Evolutionary conservation across 2,113 vertebrate species (phyloP).

Genomic region (Eira barbara): DNA sequence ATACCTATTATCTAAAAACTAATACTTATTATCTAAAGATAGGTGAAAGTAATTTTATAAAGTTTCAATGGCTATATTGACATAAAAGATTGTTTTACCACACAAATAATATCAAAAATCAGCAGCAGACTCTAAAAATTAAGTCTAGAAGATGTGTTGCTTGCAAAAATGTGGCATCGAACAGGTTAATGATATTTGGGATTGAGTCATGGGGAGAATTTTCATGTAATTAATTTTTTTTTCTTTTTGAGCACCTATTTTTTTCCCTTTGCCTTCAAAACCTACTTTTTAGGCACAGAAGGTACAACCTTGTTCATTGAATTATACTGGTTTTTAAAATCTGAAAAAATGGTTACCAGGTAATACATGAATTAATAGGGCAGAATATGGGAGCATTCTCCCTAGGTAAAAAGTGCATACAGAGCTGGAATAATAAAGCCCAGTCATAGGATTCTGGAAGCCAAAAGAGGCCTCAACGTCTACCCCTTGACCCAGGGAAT

Average conservation of each 20-base stretch:
- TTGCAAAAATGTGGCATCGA: neutral
- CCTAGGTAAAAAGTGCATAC: neutral
- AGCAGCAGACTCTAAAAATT: neutral
- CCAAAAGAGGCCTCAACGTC: neutral
- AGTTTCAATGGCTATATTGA: neutral
- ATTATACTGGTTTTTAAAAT: neutral
- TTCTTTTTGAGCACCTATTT: neutral
- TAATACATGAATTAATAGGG: neutral
- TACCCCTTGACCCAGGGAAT: neutral
- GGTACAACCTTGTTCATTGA: neutral
- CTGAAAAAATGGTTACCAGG: neutral
- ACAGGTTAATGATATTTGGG: neutral
- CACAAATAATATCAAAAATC: neutral
- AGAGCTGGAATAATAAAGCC: neutral
- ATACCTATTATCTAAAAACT: neutral
- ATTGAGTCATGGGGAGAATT: too few relatives aligned
- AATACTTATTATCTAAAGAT: neutral
- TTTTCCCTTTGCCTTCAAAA: neutral
- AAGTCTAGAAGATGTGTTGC: neutral
- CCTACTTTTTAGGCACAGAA: neutral
- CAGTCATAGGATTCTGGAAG: neutral
- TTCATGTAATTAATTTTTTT: neutral
- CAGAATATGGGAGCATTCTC: neutral
- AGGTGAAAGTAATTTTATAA: neutral
- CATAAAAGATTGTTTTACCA: neutral